Base-by-base conservation (phyloP, 2,113 vertebrate genomes). In the Pelecanoides urinatrix region DNA sequence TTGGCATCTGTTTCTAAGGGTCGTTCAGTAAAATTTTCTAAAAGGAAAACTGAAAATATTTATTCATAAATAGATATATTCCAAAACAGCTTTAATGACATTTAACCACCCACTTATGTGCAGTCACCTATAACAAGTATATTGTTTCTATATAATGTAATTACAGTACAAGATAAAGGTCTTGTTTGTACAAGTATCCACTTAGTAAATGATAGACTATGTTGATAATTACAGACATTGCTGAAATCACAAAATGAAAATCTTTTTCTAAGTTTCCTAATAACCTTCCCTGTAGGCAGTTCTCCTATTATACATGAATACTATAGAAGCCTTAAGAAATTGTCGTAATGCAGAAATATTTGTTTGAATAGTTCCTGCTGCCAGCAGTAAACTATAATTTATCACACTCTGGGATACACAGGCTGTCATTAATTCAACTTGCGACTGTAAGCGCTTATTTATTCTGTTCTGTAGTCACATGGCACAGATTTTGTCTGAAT, bases 201-300 rank as follows among this genome's bases (percentile, higher is more conserved):
- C 81, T 97, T 93, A 90, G 73, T 44, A 97, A 95, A 97, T 95
- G 58, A 96, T 94, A 97, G 84, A 58, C 50, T 96, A 13, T 26
- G 47, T 42, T 89, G 89, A 88, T 96, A 97, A 97, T 96, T 96
- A 95, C 75, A 96, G 88, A 96, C 50, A 87, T 77, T 80, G 36
- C 61, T 88, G 47, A 94, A 87, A 87, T 92, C 68, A 95, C 34
- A 94, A 96, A 94, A 97, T 92, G 13, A 94, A 97, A 96, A 94
- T 91, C 13, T 92, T 93, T 92, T 92, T 83, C 38, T 88, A 85
- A 74, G 29, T 94, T 94, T 91, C 81, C 44, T 95, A 85, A 94
- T 96, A 86, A 85, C 90, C 70, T 97, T 93, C 82, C 52, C 85
- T 87, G 78, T 93, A 88, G 92, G 92, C 45, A 96, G 58, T 70